Percentiles rank a stretch among this genome's conserved stretches.
These are phyloP conservation scores for Synanthedon vespiformis DNA, from an alignment of 2,888 invertebrate genomes.

Conservation along the genomic window DNA sequence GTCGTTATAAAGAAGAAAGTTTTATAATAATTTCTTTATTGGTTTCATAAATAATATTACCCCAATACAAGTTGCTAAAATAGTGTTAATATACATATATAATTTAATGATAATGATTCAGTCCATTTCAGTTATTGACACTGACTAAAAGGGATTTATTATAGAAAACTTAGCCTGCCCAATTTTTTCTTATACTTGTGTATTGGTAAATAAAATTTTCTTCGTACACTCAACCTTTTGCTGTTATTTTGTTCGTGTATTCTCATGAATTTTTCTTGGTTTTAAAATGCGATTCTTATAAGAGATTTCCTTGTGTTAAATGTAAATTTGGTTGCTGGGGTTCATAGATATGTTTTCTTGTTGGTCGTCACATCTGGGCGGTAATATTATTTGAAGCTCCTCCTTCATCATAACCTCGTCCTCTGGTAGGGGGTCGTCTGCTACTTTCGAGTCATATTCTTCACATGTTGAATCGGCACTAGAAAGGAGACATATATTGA, in stretches of 20 bases:
- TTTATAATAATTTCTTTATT: no score
- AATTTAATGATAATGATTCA: no score
- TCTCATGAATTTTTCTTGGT: neutral
- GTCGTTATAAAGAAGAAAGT: no score
- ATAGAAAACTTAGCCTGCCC: conserved; percentile 10
- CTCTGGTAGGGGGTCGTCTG: conserved; percentile 39
- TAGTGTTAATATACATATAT: no score
- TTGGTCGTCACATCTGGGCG: conserved; percentile 50
- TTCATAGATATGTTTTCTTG: neutral
- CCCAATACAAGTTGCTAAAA: no score
- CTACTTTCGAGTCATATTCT: conserved; percentile 32
- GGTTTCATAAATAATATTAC: no score
- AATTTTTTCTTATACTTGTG: conserved; percentile 20
- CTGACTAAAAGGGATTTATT: neutral
- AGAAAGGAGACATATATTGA: conserved; percentile 6
- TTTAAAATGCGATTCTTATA: neutral
- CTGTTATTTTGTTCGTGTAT: conserved; percentile 1
- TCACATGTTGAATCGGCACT: conserved; percentile 32
- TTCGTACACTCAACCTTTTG: conserved; percentile 20
- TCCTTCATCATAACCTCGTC: conserved; percentile 50
- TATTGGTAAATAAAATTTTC: conserved; percentile 21
- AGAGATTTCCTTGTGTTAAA: neutral
- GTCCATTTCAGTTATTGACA: neutral
- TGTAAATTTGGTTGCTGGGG: no score
- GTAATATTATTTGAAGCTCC: conserved; percentile 56